These are phyloP conservation scores for Sciurus niger DNA, from an alignment of 2,113 vertebrate species.

Conservation along the genomic window DNA sequence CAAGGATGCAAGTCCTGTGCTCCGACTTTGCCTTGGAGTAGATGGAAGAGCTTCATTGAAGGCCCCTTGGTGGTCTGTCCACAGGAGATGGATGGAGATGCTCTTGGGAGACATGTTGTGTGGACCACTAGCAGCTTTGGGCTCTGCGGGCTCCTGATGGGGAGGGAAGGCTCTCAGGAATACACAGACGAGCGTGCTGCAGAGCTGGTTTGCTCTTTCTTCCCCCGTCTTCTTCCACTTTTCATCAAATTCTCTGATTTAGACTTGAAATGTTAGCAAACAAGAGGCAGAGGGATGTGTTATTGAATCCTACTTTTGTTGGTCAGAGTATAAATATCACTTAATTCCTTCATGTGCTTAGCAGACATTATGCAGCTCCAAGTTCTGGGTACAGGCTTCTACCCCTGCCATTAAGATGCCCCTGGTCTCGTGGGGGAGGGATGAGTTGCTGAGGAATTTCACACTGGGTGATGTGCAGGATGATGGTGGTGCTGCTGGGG, in stretches of 20 bases:
- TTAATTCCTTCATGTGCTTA: neutral
- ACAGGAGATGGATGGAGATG: neutral
- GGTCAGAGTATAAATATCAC: constrained; percentile 62
- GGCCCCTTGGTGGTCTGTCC: neutral
- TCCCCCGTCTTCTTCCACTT: neutral
- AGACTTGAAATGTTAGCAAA: constrained; percentile 63
- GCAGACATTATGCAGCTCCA: neutral
- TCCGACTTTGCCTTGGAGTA: neutral
- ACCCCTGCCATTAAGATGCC: neutral
- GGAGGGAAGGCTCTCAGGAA: neutral
- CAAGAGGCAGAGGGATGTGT: neutral
- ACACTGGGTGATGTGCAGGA: neutral
- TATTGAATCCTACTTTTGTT: constrained; percentile 39
- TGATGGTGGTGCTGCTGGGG: neutral
- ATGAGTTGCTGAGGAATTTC: neutral
- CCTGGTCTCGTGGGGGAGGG: neutral
- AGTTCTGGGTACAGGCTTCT: neutral
- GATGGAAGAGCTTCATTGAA: neutral
- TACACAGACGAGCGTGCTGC: neutral
- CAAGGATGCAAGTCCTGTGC: neutral
- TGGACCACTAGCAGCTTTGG: neutral
- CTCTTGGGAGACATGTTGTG: neutral
- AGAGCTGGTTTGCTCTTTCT: neutral
- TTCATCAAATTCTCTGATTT: constrained; percentile 11
- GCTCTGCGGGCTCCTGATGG: neutral